Base-by-base conservation (phyloP, 2,797 vertebrate genomes). In the Acanthopagrus latus region DNA sequence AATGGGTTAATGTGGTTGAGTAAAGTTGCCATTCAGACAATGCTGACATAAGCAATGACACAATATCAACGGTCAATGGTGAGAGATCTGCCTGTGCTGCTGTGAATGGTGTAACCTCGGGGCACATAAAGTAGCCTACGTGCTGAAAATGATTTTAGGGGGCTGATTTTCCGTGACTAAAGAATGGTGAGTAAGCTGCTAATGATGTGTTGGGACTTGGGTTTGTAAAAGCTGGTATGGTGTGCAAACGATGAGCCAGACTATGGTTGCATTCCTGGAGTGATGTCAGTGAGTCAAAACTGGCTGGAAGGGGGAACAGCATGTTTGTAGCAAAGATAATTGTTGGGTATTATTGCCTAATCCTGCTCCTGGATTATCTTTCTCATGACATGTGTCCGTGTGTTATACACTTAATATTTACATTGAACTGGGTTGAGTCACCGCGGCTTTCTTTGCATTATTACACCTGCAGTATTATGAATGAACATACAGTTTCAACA, bases 141-240 rank as follows among this genome's bases (percentile, higher is more conserved):
- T 58, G 65, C 50, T 47, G n/a, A 48, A 82, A 86, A 86, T 76
- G 23, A 70, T 80, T 85, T 78, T 56, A 66, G 64, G 38, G 58
- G 73, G 27, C 25, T 69, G 1, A 72, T 91, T 88, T 91, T 90
- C 84, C 75, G 78, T 92, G 91, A 92, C 71, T 89, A 64, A 89
- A 63, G 29, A 46, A 59, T 0, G 8, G 67, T 87, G 90, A 89
- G 65, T 80, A 90, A 83, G 50, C 41, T 54, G 51, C 4, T 81
- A 87, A 86, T 74, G 77, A 84, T 82, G 79, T 88, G 86, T 81
- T 88, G 60, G 82, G 77, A 59, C 82, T 64, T 51, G 47, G 77
- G 29, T 69, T 81, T 52, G 55, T 62, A 46, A 58, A 60, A 27
- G 57, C 48, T 27, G 33, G 47, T 65, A 41, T 58, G 25, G 20